Evolutionary conservation across 2,113 vertebrate species (phyloP).

Genomic region (Malurus elegans): DNA sequence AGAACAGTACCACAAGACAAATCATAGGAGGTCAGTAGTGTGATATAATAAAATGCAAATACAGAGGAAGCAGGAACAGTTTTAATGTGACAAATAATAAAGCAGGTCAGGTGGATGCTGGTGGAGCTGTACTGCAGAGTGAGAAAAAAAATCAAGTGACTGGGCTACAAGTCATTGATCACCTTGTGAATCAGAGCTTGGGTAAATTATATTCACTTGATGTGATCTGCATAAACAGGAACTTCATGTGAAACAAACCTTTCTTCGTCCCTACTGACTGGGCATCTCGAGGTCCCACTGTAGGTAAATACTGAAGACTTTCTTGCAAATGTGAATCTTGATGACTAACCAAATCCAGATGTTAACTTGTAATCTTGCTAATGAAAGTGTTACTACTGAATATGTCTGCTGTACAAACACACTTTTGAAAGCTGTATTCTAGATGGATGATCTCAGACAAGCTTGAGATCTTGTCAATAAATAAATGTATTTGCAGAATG

Average conservation of each 20-base stretch:
- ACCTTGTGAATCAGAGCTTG: neutral
- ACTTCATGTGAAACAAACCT: neutral
- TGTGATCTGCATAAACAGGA: neutral
- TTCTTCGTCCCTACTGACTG: neutral
- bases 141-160: neutral
- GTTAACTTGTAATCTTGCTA: neutral
- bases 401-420: neutral
- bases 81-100: neutral
- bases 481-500: slow-evolving; percentile 21
- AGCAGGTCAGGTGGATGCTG: neutral
- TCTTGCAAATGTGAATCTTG: neutral
- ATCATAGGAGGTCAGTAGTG: neutral
- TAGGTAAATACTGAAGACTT: neutral
- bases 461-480: neutral
- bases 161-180: neutral
- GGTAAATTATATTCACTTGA: neutral
- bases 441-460: neutral
- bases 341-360: neutral
- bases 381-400: neutral
- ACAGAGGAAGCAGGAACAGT: neutral
- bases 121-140: neutral
- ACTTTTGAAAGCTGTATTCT: neutral
- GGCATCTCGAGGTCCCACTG: neutral
- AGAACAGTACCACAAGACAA: neutral
- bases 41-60: neutral